phyloP scores from a whole-genome alignment of 2,888 invertebrate genomes.

The Microchrysa polita region DNA sequence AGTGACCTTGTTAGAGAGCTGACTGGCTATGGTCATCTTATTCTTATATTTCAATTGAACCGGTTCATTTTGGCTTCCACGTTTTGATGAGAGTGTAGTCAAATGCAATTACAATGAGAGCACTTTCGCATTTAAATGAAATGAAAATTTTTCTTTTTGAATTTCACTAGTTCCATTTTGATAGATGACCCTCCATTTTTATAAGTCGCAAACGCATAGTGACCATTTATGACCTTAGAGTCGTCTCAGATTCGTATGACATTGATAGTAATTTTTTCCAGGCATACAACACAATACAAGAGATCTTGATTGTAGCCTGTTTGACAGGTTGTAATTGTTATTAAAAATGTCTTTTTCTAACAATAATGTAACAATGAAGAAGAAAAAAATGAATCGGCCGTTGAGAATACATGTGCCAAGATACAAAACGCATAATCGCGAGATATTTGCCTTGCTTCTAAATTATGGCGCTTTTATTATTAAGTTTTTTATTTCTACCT shows the following conservation, averaged over 20 bases:
- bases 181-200: constrained; percentile 18
- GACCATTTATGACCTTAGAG: constrained; percentile 5
- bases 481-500: background rate
- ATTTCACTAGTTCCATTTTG: constrained; percentile 27
- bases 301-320: constrained; percentile 37
- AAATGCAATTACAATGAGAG: background rate
- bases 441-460: background rate
- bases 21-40: background rate
- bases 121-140: constrained; percentile 25
- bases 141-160: constrained; percentile 20
- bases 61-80: background rate
- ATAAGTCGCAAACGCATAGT: constrained; percentile 22
- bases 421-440: background rate
- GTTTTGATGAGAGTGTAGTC: background rate
- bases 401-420: background rate
- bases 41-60: background rate
- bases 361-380: background rate
- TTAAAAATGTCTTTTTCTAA: constrained; percentile 29
- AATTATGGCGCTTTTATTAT: too few species aligned
- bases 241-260: constrained; percentile 12
- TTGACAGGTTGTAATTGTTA: constrained; percentile 32
- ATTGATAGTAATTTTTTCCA: constrained; percentile 37
- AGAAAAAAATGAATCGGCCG: background rate
- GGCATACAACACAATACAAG: constrained; percentile 23
- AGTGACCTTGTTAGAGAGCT: constrained; percentile 28